Conservation (phyloP, 2,797 vertebrate species). For the Hoplostethus atlanticus region DNA sequence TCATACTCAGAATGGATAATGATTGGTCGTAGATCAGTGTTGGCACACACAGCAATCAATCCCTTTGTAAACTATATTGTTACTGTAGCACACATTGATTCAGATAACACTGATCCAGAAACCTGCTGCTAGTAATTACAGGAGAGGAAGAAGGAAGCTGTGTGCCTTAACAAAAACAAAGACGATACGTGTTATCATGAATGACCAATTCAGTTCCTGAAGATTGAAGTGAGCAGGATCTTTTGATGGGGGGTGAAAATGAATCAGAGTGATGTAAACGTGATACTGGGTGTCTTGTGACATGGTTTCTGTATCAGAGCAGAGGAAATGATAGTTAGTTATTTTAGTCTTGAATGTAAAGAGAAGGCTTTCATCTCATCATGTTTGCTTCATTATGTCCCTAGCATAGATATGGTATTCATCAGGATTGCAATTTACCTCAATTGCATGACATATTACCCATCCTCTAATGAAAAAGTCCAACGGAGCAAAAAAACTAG, state of each 20-base stretch:
- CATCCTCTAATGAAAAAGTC: background rate
- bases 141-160: background rate
- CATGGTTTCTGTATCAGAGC: no score
- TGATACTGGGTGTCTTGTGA: background rate
- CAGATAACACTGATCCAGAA: slow-evolving; percentile 2
- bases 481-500: background rate
- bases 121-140: slow-evolving; percentile 36
- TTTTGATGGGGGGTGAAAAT: no score
- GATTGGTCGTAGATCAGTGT: background rate
- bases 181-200: background rate
- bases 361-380: background rate
- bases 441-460: slow-evolving; percentile 27
- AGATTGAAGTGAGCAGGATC: no score
- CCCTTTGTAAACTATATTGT: background rate
- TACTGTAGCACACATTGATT: slow-evolving; percentile 12
- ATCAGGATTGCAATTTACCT: slow-evolving; percentile 11
- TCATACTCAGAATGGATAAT: background rate
- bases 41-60: background rate
- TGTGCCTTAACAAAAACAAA: background rate
- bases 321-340: background rate
- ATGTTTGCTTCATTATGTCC: slow-evolving; percentile 14
- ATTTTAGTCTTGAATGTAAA: no score
- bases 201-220: background rate
- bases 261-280: background rate
- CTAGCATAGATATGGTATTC: background rate